Evolutionary conservation across 2,113 vertebrate species (phyloP).

Genomic region (Bubo blakistoni): DNA sequence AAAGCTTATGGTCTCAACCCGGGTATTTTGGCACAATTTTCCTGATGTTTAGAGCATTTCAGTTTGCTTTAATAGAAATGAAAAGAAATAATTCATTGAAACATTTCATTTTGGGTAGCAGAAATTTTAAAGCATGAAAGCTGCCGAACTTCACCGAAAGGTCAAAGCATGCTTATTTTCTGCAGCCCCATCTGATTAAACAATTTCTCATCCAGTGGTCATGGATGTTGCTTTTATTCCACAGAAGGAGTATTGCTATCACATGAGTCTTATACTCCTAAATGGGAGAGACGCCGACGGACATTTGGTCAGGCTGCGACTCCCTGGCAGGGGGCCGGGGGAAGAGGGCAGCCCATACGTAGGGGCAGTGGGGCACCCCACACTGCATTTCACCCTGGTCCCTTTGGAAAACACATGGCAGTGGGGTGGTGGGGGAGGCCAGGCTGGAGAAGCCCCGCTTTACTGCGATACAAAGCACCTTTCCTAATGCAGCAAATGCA

Average conservation of each 20-base stretch:
- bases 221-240: neutral
- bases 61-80: neutral
- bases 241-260: neutral
- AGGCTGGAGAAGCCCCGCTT: neutral
- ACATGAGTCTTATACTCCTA: neutral
- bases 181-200: neutral
- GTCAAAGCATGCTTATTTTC: neutral
- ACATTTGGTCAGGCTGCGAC: neutral
- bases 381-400: accelerated
- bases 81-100: neutral
- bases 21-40: neutral
- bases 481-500: neutral
- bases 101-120: neutral
- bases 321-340: accelerated
- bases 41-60: neutral
- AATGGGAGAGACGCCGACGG: neutral
- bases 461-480: neutral
- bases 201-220: neutral
- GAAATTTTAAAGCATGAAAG: neutral
- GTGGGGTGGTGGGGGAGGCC: neutral
- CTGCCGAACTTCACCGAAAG: neutral
- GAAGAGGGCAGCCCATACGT: neutral
- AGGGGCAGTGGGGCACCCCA: neutral
- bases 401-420: neutral
- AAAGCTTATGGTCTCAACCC: neutral